Conservation (phyloP, 2,888 invertebrate genomes). For the Podotricha telesiphe region DNA sequence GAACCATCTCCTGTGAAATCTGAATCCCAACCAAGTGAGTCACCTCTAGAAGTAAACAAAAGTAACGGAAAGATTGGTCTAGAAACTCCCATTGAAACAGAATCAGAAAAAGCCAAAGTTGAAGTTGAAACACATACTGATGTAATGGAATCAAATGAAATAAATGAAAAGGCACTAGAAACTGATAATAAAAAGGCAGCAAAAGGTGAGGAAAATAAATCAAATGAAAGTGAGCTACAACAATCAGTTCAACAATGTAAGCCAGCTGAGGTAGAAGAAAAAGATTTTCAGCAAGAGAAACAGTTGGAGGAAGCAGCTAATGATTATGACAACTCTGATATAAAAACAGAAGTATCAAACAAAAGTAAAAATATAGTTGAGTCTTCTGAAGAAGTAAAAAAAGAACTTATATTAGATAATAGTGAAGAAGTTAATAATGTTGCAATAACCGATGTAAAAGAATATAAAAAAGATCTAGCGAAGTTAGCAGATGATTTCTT, state of each 20-base stretch:
- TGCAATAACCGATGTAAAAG: slow-evolving; percentile 50
- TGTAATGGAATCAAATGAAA: background rate
- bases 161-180: background rate
- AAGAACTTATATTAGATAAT: slow-evolving; percentile 3
- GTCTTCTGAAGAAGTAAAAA: background rate
- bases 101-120: slow-evolving; percentile 37
- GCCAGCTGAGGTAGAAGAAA: background rate
- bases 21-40: slow-evolving; percentile 25
- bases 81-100: slow-evolving; percentile 38
- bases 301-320: slow-evolving; percentile 11
- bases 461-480: slow-evolving; percentile 54
- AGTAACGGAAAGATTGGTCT: slow-evolving; percentile 34
- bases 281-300: slow-evolving; percentile 3
- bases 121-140: slow-evolving; percentile 44
- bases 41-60: slow-evolving; percentile 23
- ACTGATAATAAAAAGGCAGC: background rate
- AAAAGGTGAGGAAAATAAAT: background rate
- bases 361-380: background rate
- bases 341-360: background rate
- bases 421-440: slow-evolving; percentile 9
- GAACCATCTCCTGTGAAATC: slow-evolving; percentile 34
- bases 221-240: background rate
- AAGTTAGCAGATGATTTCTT: slow-evolving; percentile 64
- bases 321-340: background rate
- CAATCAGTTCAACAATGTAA: slow-evolving; percentile 2